Base-by-base conservation (phyloP, 2,113 vertebrate species). In the Daubentonia madagascariensis region DNA sequence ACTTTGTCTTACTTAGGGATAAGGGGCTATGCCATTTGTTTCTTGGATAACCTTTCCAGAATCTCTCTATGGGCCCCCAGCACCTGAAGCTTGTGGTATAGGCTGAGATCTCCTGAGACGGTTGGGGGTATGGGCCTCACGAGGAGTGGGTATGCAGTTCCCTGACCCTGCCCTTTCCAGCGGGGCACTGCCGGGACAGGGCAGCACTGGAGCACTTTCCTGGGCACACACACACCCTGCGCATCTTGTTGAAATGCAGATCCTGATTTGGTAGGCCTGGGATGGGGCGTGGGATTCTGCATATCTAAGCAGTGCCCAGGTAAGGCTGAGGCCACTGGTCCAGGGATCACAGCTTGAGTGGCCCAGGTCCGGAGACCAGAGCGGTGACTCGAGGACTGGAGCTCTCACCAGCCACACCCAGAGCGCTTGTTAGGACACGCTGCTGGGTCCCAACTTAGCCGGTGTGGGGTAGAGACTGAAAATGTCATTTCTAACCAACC, bases 211-310 rank as follows among this genome's bases (percentile, higher is more conserved):
- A 37, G 0, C 2, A 4, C 1, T 1, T 32, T 1, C 16, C 40
- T 12, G 2, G 0, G 3, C 14, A 2, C 0, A 1, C 12, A 0
- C 5, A 6, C 0, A 23, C 10, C 68, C 30, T n/a, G 16, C 4
- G 1, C 11, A 0, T 18, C 89, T 25, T 6, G 35, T 52, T 20
- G 43, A 72, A 25, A 12, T 17, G 35, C 57, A 50, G 68, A 20
- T 17, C 54, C 81, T 54, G 59, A 76, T 8, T 54, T 68, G 43
- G 67, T 0, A 16, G 1, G 22, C 17, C 73, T n/a, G n/a, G 80
- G 8, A 2, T 2, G 8, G 8, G 1, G 20, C 28, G 30, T 16
- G 61, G 43, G 79, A 18, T 11, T 22, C 81, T 78, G 89, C n/a
- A 10, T 13, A 22, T 81, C 72, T 76, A 4, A 43, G 32, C 23